These are phyloP conservation scores for Prunella strophiata DNA, from an alignment of 2,797 vertebrate genomes.

Conservation along the genomic window DNA sequence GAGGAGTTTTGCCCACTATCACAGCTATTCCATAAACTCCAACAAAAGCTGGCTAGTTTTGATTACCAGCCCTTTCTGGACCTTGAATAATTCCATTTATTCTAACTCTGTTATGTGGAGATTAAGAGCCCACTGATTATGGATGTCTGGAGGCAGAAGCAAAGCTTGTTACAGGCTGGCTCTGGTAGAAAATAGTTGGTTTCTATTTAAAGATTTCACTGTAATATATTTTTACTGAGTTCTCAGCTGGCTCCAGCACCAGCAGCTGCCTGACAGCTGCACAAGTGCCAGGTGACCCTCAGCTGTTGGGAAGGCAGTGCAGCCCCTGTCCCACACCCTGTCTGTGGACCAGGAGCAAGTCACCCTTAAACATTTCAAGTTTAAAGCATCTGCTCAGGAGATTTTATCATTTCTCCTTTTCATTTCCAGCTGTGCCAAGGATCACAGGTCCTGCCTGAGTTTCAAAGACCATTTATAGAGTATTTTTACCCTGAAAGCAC, in stretches of 20 bases:
- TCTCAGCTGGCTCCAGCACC: background rate
- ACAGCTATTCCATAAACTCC: background rate
- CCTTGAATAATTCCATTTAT: background rate
- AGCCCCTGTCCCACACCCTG: background rate
- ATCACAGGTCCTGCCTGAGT: background rate
- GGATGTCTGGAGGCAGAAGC: background rate
- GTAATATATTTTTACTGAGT: background rate
- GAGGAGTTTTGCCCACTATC: background rate
- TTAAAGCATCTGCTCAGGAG: background rate
- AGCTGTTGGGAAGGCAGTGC: background rate
- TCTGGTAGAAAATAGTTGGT: background rate
- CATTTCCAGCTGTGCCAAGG: background rate
- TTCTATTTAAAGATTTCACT: background rate
- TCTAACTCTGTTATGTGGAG: background rate
- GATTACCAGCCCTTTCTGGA: background rate
- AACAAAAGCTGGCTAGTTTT: background rate
- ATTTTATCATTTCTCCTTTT: background rate
- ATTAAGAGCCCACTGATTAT: background rate
- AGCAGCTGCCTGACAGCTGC: background rate
- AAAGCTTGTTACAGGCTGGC: background rate
- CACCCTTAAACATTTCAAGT: background rate
- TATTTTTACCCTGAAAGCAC: background rate
- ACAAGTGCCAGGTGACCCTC: background rate
- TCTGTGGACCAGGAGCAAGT: background rate
- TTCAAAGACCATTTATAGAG: background rate